Conservation (phyloP, 1,140 invertebrate species). For the Drosophila nikananu region DNA sequence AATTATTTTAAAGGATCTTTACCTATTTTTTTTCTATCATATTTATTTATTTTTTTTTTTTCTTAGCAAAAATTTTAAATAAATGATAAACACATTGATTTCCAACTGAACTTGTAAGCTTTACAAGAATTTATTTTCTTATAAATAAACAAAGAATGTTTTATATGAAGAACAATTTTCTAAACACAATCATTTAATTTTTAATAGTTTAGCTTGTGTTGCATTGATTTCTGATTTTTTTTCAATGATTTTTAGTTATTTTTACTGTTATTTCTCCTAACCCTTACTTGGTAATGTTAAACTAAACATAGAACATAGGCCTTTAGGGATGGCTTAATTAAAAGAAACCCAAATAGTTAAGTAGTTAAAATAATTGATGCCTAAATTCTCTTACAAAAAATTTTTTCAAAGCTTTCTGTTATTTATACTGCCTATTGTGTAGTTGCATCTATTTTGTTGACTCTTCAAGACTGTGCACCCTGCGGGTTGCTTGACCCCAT, state of each 20-base stretch:
- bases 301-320: not conserved
- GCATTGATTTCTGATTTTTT: not conserved
- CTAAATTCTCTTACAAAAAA: not conserved
- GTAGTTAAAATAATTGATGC: not conserved
- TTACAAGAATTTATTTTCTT: not conserved
- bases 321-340: not conserved
- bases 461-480: not conserved
- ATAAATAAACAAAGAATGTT: not conserved
- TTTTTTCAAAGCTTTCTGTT: not conserved
- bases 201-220: not conserved
- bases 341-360: not conserved
- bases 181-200: not conserved
- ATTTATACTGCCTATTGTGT: not conserved
- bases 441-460: not conserved
- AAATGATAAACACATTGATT: too few species aligned
- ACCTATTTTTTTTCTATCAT: too few species aligned
- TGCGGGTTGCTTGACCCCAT: constrained; percentile 10
- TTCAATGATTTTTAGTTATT: not conserved
- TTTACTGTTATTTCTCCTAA: not conserved
- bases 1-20: too few species aligned
- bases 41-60: too few species aligned
- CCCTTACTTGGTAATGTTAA: not conserved
- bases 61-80: too few species aligned
- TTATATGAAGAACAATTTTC: not conserved
- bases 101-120: not conserved